Evolutionary conservation across 92 coral and sea anemone species (phyloP).

Genomic region (Isaurus tuberculatus): DNA sequence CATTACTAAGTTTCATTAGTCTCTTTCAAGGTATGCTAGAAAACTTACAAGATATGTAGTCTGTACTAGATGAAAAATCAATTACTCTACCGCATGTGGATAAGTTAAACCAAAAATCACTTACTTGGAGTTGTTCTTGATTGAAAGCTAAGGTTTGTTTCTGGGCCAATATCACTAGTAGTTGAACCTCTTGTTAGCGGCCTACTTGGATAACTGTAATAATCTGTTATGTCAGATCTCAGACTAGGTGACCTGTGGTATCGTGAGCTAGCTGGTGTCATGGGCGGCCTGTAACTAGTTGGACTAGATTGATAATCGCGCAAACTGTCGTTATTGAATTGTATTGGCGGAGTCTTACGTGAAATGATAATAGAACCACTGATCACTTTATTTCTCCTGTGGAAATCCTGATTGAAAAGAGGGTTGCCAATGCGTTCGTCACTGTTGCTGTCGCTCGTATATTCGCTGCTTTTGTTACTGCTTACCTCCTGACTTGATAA

Average conservation of each 20-base stretch:
- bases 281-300: slow-evolving; percentile 40
- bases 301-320: slow-evolving; percentile 30
- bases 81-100: not conserved
- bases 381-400: not conserved
- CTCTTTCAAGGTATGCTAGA: no score
- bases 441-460: not conserved
- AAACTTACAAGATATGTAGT: no score
- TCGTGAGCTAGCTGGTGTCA: slow-evolving; percentile 35
- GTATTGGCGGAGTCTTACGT: slow-evolving; percentile 23
- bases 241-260: slow-evolving; percentile 40
- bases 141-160: slow-evolving; percentile 15
- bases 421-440: not conserved
- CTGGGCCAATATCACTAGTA: not conserved
- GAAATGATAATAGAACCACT: slow-evolving; percentile 22
- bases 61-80: not conserved
- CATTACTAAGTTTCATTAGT: no score
- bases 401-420: not conserved
- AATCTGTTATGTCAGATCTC: slow-evolving; percentile 18
- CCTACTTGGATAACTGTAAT: slow-evolving; percentile 31
- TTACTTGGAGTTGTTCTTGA: slow-evolving; percentile 48
- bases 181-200: slow-evolving; percentile 14
- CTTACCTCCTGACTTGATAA: not conserved
- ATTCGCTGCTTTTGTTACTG: not conserved
- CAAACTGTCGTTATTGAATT: slow-evolving; percentile 6
- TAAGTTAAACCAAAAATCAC: not conserved